phyloP scores from a whole-genome alignment of 2,888 invertebrate genomes.

The Eupithecia exiguata region DNA sequence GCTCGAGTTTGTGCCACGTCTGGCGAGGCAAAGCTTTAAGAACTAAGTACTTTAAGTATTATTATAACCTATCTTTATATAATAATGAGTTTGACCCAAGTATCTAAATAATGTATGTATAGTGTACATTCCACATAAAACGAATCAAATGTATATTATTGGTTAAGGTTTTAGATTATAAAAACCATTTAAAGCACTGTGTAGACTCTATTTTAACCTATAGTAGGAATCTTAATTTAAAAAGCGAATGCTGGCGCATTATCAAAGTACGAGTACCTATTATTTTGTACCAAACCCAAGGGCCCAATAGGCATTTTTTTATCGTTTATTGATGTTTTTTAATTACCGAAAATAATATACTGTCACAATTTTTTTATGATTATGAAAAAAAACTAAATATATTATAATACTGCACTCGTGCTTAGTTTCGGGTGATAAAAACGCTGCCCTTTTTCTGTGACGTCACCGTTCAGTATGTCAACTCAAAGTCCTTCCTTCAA shows the following conservation, averaged over 20 bases:
- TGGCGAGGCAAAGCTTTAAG: slow-evolving; percentile 45
- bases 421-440: too few species aligned
- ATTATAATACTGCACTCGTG: too few species aligned
- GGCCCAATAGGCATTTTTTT: neutral
- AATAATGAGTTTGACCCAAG: slow-evolving; percentile 55
- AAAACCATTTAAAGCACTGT: slow-evolving; percentile 29
- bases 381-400: too few species aligned
- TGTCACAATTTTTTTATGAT: too few species aligned
- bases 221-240: slow-evolving; percentile 23
- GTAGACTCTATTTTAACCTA: slow-evolving; percentile 34
- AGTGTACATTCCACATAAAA: slow-evolving; percentile 59
- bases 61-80: slow-evolving; percentile 52
- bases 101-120: slow-evolving; percentile 46
- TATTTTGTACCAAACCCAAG: neutral
- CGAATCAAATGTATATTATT: slow-evolving; percentile 46
- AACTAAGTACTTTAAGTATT: slow-evolving; percentile 56
- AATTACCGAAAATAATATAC: too few species aligned
- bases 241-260: slow-evolving; percentile 21
- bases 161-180: slow-evolving; percentile 44
- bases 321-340: too few species aligned
- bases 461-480: too few species aligned
- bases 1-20: slow-evolving; percentile 9
- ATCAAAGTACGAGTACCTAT: slow-evolving; percentile 16
- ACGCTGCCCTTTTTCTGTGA: too few species aligned
- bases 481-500: too few species aligned